These are phyloP conservation scores for Atethmia centrago DNA, from an alignment of 2,888 invertebrate genomes.

Conservation along the genomic window DNA sequence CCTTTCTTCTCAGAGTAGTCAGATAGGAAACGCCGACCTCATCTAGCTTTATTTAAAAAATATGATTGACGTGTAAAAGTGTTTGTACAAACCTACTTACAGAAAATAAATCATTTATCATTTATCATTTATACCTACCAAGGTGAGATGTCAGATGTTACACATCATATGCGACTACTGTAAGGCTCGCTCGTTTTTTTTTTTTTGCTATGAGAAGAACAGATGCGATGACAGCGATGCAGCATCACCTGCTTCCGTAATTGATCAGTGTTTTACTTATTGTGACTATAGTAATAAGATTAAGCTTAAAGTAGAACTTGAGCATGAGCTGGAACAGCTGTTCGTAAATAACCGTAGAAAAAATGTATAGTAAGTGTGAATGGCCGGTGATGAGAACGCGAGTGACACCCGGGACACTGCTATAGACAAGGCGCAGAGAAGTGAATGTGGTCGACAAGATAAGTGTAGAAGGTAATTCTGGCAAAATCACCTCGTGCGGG, in stretches of 20 bases:
- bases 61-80: no score
- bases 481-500: conserved; percentile 90
- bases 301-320: conserved; percentile 51
- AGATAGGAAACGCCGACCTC: no score
- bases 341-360: conserved; percentile 36
- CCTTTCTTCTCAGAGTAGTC: no score
- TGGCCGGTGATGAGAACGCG: conserved; percentile 72
- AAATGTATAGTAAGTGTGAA: conserved; percentile 49
- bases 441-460: conserved; percentile 83
- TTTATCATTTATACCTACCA: no score
- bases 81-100: no score
- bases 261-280: conserved; percentile 38
- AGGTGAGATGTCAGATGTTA: no score
- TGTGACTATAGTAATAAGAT: conserved; percentile 20
- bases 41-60: no score
- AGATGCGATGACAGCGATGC: conserved; percentile 66
- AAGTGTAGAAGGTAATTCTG: conserved; percentile 89
- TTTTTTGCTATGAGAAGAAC: conserved; percentile 51
- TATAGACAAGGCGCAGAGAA: conserved; percentile 82
- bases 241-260: conserved; percentile 60
- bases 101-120: no score
- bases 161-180: no score
- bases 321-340: conserved; percentile 48
- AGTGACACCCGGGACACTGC: conserved; percentile 85
- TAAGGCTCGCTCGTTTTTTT: no score